Percentiles rank a stretch among this genome's conserved stretches.
These are phyloP conservation scores for Papilio gigon DNA, from an alignment of 2,888 invertebrate species.

Conservation along the genomic window DNA sequence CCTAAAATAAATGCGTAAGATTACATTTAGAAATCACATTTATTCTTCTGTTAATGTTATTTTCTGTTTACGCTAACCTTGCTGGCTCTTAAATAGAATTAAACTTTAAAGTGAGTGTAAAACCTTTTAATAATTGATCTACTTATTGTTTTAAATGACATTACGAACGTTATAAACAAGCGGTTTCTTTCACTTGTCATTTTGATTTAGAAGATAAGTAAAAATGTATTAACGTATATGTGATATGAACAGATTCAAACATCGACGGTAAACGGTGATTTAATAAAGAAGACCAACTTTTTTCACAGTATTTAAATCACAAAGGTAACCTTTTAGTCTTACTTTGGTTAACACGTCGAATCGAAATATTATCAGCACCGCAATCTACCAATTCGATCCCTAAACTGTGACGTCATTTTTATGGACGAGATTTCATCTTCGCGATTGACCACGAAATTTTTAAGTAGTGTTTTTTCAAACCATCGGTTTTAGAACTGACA, in stretches of 20 bases:
- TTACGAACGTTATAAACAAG: too few relatives aligned
- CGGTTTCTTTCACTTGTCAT: too few relatives aligned
- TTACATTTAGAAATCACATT: background rate
- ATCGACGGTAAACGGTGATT: too few relatives aligned
- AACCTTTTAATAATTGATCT: too few relatives aligned
- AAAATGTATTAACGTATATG: too few relatives aligned
- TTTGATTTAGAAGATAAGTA: too few relatives aligned
- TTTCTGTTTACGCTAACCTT: too few relatives aligned
- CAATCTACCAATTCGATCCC: slow-evolving; percentile 46
- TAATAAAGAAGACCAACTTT: background rate
- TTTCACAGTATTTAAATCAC: background rate
- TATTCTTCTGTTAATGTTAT: background rate
- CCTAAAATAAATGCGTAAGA: background rate
- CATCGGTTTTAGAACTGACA: slow-evolving; percentile 21
- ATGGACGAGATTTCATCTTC: slow-evolving; percentile 35
- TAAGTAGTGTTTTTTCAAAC: slow-evolving; percentile 25
- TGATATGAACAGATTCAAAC: too few relatives aligned
- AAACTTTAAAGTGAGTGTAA: too few relatives aligned
- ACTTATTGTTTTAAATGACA: too few relatives aligned
- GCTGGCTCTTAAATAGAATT: too few relatives aligned
- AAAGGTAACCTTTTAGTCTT: slow-evolving; percentile 20
- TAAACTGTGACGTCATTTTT: slow-evolving; percentile 33
- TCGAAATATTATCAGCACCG: slow-evolving; percentile 43
- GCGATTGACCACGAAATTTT: slow-evolving; percentile 35
- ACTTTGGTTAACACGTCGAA: slow-evolving; percentile 41